A percentile compares a stretch with the other conserved stretches of the same genome.
phyloP scores from a whole-genome alignment of 2,888 invertebrate genomes.

The Bellardia bayeri region DNA sequence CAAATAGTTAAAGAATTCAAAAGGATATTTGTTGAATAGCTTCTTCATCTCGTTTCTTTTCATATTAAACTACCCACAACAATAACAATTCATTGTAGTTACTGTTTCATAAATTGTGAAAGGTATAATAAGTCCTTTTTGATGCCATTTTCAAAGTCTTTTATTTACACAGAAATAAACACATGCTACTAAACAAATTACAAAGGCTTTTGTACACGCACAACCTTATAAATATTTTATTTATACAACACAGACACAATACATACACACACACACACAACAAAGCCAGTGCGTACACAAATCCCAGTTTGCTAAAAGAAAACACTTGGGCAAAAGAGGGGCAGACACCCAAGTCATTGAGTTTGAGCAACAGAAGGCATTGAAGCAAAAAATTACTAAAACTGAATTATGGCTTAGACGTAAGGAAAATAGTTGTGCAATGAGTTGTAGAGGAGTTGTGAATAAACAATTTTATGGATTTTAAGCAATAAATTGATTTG shows the following conservation, averaged over 20 bases:
- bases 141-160: conserved; percentile 77
- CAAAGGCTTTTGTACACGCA: conserved; percentile 7
- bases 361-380: not conserved
- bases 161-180: conserved; percentile 40
- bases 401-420: not conserved
- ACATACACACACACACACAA: not conserved
- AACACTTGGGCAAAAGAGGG: not conserved
- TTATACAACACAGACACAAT: not conserved
- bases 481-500: conserved; percentile 48
- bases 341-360: not conserved
- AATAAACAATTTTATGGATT: conserved; percentile 34
- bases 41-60: not conserved
- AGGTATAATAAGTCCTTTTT: conserved; percentile 79
- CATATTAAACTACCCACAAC: not conserved
- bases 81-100: not conserved
- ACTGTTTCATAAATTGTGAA: conserved; percentile 68
- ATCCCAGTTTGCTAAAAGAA: not conserved
- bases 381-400: conserved; percentile 33
- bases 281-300: not conserved
- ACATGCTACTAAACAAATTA: conserved; percentile 53
- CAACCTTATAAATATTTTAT: conserved; percentile 28
- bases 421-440: not conserved
- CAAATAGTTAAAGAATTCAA: conserved; percentile 8
- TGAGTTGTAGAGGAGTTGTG: not conserved
- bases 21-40: not conserved